Evolutionary conservation across 2,888 invertebrate genomes (phyloP), one percentile per base, ranked within the genome.

Genomic region (Drosophila paracracens): DNA sequence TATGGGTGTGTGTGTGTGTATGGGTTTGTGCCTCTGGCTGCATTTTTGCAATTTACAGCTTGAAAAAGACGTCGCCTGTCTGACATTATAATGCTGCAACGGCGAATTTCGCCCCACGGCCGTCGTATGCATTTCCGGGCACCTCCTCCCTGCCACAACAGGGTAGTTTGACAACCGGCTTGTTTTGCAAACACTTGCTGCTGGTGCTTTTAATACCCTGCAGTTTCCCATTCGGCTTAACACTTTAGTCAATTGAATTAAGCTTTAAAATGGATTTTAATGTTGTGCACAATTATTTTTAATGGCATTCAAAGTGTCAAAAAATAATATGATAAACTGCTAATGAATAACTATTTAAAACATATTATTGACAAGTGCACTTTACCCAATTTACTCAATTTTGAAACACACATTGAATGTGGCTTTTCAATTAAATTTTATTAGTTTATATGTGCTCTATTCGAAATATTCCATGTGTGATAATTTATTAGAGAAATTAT

Each of bases 51-150:
- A 85, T 88, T 85, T 85, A 81, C 88, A 77, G 79, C 80, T 72
- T 78, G 82, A 86, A 87, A 88, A 87, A 88, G 84, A 84, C 81
- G 87, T 88, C 87, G 87, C 87, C 87, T 81, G 87, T 79, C 78
- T 83, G 89, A 87, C 87, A 87, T 87, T 88, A 87, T 84, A 81
- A 83, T 84, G 84, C 82, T 82, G 81, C 80, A 83, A 74, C 72
- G 81, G 81, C 80, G 86, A 80, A 82, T 79, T 82, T 78, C 46
- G 76, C 82, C 80, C 77, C 66, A 65, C 67, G 75, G 73, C 76
- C 74, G 57, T 64, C 74, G 74, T 75, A 64, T 85, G 81, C 76
- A 62, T 79, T 85, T 80, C 83, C 78, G 74, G 73, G 53, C 52
- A 67, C 53, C 72, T 60, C 52, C 31, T 48, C 31, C 21, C 21